Percentiles rank a stretch among this genome's conserved stretches.
These are phyloP conservation scores for Rhopalosiphum maidis DNA, from an alignment of 1,140 invertebrate species.

Conservation along the genomic window DNA sequence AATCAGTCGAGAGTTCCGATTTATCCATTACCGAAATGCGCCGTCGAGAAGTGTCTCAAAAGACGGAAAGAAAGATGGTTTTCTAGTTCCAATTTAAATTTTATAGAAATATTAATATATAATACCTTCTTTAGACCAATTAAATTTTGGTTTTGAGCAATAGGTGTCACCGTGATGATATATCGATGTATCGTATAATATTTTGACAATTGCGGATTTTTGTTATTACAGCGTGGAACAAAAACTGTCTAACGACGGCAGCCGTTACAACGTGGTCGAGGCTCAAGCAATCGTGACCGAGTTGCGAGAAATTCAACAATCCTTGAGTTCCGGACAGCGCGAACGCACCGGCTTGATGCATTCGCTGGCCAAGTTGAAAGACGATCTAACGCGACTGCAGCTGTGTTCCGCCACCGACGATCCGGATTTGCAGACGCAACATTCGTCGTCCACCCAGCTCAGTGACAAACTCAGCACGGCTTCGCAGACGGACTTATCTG, in stretches of 20 bases:
- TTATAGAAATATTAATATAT: not conserved
- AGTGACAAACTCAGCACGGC: constrained; percentile 81
- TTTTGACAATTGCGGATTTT: not conserved
- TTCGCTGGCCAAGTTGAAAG: constrained; percentile 89
- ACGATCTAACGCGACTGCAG: constrained; percentile 87
- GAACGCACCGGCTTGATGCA: constrained; percentile 94
- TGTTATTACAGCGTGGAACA: constrained; percentile 58
- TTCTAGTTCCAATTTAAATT: not conserved
- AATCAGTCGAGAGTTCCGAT: not conserved
- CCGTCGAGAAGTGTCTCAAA: not conserved
- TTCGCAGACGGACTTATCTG: constrained; percentile 92
- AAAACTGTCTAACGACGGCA: constrained; percentile 73
- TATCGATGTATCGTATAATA: not conserved
- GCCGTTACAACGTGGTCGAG: constrained; percentile 90
- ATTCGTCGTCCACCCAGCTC: constrained; percentile 73
- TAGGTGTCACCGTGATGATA: not conserved
- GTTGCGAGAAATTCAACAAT: constrained; percentile 90
- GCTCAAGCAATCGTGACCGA: constrained; percentile 94
- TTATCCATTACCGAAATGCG: not conserved
- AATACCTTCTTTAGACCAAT: not conserved
- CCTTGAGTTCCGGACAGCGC: constrained; percentile 86
- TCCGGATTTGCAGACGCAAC: constrained; percentile 78
- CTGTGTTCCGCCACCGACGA: constrained; percentile 69
- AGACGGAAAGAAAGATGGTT: not conserved
- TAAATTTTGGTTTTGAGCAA: not conserved